phyloP scores from a whole-genome alignment of 1,140 invertebrate genomes.

The Drosophila micromelanica region DNA sequence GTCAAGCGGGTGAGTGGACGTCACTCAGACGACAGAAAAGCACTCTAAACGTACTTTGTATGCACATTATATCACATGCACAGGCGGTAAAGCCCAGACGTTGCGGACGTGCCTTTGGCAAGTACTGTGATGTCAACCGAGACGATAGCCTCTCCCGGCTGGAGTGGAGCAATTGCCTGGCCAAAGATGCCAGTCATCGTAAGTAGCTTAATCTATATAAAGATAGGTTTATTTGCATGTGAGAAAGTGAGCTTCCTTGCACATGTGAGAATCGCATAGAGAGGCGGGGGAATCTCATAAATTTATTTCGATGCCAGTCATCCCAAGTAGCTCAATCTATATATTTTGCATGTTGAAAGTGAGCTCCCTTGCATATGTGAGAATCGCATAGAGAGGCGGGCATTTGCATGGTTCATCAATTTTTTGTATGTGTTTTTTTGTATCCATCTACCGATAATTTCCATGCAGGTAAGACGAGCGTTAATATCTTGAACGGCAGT shows the following conservation, averaged over 20 bases:
- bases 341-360: background rate
- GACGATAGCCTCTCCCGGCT: slow-evolving; percentile 90
- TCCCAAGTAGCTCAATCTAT: background rate
- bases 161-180: slow-evolving; percentile 94
- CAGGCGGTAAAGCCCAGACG: slow-evolving; percentile 92
- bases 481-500: slow-evolving; percentile 56
- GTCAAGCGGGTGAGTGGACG: slow-evolving; percentile 89
- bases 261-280: slow-evolving; percentile 10
- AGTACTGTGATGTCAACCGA: slow-evolving; percentile 92
- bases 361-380: background rate
- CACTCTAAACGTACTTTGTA: slow-evolving; percentile 6
- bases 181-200: slow-evolving; percentile 87
- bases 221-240: slow-evolving; percentile 16
- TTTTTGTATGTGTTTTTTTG: slow-evolving; percentile 23
- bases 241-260: background rate
- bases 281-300: background rate
- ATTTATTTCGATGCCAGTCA: slow-evolving; percentile 85
- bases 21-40: slow-evolving; percentile 3
- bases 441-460: slow-evolving; percentile 27
- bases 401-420: background rate
- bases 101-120: slow-evolving; percentile 94
- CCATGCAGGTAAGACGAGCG: slow-evolving; percentile 56
- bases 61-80: slow-evolving; percentile 23
- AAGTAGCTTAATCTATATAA: slow-evolving; percentile 61
- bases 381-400: slow-evolving; percentile 5